phyloP scores from a whole-genome alignment of 2,888 invertebrate genomes.

The Ypsolopha scabrella region DNA sequence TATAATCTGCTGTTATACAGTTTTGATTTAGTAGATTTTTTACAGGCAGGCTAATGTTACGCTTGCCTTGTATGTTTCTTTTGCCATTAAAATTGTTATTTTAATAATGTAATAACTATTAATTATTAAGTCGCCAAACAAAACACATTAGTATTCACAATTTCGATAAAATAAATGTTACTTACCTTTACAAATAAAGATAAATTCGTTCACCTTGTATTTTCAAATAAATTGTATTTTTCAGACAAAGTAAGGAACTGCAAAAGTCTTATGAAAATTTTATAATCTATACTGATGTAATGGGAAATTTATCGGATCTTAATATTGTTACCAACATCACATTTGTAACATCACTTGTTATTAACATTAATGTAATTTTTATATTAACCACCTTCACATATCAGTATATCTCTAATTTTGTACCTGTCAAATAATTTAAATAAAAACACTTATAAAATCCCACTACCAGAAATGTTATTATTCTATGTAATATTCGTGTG shows the following conservation, averaged over 20 bases:
- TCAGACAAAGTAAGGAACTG: neutral
- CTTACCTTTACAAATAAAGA: neutral
- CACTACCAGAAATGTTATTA: no score
- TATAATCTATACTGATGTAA: neutral
- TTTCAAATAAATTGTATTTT: neutral
- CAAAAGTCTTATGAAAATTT: neutral
- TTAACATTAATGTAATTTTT: no score
- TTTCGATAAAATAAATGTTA: neutral
- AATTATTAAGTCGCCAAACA: neutral
- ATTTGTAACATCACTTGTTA: no score
- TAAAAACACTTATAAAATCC: no score
- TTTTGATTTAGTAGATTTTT: neutral
- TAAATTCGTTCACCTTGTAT: neutral
- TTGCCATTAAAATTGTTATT: neutral
- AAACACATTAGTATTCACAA: neutral
- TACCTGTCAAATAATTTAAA: no score
- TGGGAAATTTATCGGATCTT: no score
- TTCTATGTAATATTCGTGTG: no score
- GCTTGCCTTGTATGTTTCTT: neutral
- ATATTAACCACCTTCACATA: no score
- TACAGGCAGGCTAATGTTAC: neutral
- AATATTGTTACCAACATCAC: no score
- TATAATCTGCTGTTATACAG: neutral
- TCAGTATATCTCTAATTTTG: no score
- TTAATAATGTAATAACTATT: neutral